Conservation (phyloP, 1,140 invertebrate species). For the Cheumatopsyche charites region DNA sequence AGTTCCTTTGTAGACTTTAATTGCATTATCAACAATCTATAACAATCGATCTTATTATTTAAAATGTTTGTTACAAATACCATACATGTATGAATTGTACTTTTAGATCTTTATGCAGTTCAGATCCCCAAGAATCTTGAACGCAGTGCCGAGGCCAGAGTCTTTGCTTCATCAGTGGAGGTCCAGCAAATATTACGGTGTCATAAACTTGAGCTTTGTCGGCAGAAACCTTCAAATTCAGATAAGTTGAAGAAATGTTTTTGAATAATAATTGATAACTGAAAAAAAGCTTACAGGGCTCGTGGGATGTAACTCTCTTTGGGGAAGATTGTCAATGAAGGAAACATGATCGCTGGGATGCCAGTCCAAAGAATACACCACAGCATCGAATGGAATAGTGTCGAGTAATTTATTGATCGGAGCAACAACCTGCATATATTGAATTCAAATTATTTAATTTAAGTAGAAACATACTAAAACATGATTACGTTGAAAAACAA, state of each 20-base stretch:
- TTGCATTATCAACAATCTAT: conserved; percentile 71
- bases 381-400: conserved; percentile 83
- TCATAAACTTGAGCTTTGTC: conserved; percentile 86
- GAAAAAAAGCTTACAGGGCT: conserved; percentile 63
- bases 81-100: conserved; percentile 55
- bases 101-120: conserved; percentile 90
- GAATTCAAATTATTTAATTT: too few relatives aligned
- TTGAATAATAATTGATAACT: not conserved
- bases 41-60: conserved; percentile 9
- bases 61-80: not conserved
- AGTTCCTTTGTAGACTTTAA: conserved; percentile 92
- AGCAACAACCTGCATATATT: conserved; percentile 73
- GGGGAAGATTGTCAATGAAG: conserved; percentile 89
- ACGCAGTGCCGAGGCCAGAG: conserved; percentile 96
- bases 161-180: conserved; percentile 80
- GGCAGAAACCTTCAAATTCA: conserved; percentile 59
- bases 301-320: conserved; percentile 70
- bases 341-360: conserved; percentile 96
- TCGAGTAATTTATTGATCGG: conserved; percentile 91
- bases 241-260: not conserved
- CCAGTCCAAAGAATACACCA: conserved; percentile 98
- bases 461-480: too few relatives aligned
- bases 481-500: too few relatives aligned
- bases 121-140: conserved; percentile 92
- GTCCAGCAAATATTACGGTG: conserved; percentile 89